Evolutionary conservation across 2,113 vertebrate genomes (phyloP), one percentile per base, ranked within the genome.

Genomic region (Eurypyga helias): DNA sequence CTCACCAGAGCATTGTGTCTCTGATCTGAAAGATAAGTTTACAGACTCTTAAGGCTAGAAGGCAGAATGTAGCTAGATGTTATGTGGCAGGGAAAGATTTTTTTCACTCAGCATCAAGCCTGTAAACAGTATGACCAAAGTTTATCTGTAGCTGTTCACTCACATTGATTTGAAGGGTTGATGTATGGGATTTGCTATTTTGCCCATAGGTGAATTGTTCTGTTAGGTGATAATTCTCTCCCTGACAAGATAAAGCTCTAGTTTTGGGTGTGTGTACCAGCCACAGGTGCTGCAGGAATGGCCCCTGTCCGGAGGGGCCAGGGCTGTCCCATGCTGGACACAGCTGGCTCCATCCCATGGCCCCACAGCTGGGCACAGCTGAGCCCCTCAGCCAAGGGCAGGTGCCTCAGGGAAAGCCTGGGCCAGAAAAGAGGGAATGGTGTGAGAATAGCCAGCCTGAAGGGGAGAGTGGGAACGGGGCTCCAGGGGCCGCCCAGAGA

Each of bases 401-500:
- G 51, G 20, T 2, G 9, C 19, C 43, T 6, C 5, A 2, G 24
- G 36, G 54, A 78, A 43, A 69, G 33, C 20, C 29, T 23, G 60
- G 18, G 7, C 3, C 33, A 65, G 61, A 17, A 51, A 38, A 34
- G 54, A 58, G 60, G 19, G 36, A 20, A 19, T 7, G 0, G 26
- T 4, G 21, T 17, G 15, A 66, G 43, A 49, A 67, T 54, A 13
- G 25, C 5, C 2, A 66, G 6, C 52, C 26, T 9, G 0, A 0
- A 36, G 10, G 7, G 5, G 6, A 23, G n/a, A 58, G 25, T 0
- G 0, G 46, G 26, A 55, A 48, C 23, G 13, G 69, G 51, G 20
- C 41, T 41, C 41, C 2, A 28, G 23, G 11, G 58, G 6, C 7
- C 6, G 26, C 21, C 29, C 8, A 28, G 24, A 45, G 13, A 11